Conservation (phyloP, 2,113 vertebrate genomes). For the Lates calcarifer region DNA sequence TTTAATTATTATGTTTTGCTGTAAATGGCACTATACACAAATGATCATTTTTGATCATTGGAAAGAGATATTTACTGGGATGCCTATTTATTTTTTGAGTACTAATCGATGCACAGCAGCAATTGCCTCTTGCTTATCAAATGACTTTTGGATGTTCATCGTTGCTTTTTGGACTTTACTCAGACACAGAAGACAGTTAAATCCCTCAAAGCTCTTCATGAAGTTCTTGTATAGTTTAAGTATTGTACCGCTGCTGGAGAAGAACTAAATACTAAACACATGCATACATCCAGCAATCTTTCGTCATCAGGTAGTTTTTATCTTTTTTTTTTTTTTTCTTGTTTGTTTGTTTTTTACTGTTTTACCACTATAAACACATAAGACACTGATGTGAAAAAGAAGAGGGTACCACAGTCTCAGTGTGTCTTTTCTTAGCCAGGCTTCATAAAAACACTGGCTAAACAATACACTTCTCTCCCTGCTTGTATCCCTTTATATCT, state of each 20-base stretch:
- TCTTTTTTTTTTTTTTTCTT: too few relatives aligned
- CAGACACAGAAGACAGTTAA: too few relatives aligned
- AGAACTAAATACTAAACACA: background rate
- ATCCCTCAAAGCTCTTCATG: too few relatives aligned
- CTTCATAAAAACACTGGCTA: background rate
- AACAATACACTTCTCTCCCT: background rate
- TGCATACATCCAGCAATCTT: too few relatives aligned
- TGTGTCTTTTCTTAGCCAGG: accelerated
- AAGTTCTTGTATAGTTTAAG: too few relatives aligned
- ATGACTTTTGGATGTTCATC: background rate
- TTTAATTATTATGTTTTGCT: too few relatives aligned
- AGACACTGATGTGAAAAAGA: slow-evolving; percentile 13
- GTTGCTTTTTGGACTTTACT: background rate
- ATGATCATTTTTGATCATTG: too few relatives aligned
- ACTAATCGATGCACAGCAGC: background rate
- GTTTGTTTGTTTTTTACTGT: too few relatives aligned
- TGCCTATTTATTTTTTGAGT: background rate
- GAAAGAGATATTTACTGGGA: too few relatives aligned
- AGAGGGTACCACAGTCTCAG: background rate
- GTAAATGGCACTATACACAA: too few relatives aligned
- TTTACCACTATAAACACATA: background rate
- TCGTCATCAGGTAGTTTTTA: slow-evolving; percentile 4
- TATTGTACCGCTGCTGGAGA: background rate
- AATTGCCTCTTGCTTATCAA: background rate
- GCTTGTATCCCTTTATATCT: background rate